Evolutionary conservation across 2,113 vertebrate genomes (phyloP), one percentile per base, ranked within the genome.

Genomic region (Chascanopsetta lugubris): DNA sequence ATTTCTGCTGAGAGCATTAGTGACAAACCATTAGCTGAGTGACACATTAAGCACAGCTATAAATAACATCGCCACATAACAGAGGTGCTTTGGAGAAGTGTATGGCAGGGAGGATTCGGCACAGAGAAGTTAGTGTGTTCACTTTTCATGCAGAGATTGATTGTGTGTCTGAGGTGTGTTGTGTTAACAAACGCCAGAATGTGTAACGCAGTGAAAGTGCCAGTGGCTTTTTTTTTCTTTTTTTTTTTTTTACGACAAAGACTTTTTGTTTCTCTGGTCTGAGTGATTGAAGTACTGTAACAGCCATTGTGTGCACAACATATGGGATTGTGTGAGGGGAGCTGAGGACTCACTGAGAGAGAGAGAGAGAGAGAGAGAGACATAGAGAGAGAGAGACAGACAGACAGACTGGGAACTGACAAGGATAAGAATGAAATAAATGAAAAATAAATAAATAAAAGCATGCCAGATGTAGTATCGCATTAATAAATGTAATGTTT

Each of bases 401-500:
- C 24, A 22, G 46, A 38, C 24, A 34, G 36, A 2, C 13, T 51
- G 47, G 51, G 18, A 26, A 21, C n/a, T 45, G 47, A 45, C 54
- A 34, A 15, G 13, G 43, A 50, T 18, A 43, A 21, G 12, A n/a
- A 4, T 12, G 24, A 20, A 9, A 59, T 20, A 21, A 40, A 26
- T 50, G 15, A 61, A 46, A 26, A 13, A 2, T 5, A n/a, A n/a
- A 13, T 38, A 38, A 59, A 59, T 8, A 59, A 48, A 38, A 32
- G 36, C 9, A 13, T n/a, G 43, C 45, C 36, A 45, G 42, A 70
- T 68, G 57, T 4, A 13, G 20, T 22, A 61, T 30, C 13, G 12
- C 65, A 78, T 70, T 36, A 68, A 54, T 68, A 79, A 77, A 66
- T 71, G 46, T 65, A 51, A 64, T 65, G 60, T 15, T 36, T 36